Conservation (phyloP, 2,113 vertebrate genomes). For the Rhineura floridana region DNA sequence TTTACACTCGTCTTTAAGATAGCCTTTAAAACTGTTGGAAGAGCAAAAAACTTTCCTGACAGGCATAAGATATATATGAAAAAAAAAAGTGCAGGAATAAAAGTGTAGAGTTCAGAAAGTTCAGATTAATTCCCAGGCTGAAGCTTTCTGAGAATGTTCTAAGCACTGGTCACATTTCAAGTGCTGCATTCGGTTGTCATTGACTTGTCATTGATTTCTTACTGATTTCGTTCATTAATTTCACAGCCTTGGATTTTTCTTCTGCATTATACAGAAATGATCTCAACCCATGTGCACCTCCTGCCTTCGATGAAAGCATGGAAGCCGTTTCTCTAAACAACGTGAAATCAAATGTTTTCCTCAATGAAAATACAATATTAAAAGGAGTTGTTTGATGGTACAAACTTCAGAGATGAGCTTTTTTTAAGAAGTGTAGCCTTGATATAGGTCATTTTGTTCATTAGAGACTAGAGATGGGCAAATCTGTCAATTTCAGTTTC, state of each 20-base stretch:
- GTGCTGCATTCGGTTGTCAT: conserved; percentile 53
- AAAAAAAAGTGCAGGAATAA: conserved; percentile 53
- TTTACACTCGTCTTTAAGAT: conserved; percentile 54
- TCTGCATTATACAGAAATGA: conserved; percentile 18
- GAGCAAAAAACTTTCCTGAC: conserved; percentile 60
- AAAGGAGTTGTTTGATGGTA: not conserved
- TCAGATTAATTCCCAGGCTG: conserved; percentile 53
- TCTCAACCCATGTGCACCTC: conserved; percentile 27
- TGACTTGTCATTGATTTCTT: conserved; percentile 61
- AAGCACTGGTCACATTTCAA: conserved; percentile 33
- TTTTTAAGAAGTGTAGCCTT: not conserved
- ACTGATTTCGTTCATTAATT: conserved; percentile 59
- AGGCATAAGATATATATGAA: conserved; percentile 50
- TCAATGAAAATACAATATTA: not conserved
- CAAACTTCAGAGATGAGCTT: accelerated
- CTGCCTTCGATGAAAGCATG: not conserved
- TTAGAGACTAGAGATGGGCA: not conserved
- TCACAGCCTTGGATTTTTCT: conserved; percentile 48
- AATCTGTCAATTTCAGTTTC: too few relatives aligned
- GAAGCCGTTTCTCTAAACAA: not conserved
- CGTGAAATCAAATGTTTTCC: not conserved
- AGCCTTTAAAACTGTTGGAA: conserved; percentile 55
- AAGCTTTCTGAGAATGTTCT: conserved; percentile 48
- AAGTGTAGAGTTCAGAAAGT: conserved; percentile 59
- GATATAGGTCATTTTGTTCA: not conserved